These are phyloP conservation scores for Loris lydekkerianus DNA, from an alignment of 2,797 vertebrate species.

Conservation along the genomic window DNA sequence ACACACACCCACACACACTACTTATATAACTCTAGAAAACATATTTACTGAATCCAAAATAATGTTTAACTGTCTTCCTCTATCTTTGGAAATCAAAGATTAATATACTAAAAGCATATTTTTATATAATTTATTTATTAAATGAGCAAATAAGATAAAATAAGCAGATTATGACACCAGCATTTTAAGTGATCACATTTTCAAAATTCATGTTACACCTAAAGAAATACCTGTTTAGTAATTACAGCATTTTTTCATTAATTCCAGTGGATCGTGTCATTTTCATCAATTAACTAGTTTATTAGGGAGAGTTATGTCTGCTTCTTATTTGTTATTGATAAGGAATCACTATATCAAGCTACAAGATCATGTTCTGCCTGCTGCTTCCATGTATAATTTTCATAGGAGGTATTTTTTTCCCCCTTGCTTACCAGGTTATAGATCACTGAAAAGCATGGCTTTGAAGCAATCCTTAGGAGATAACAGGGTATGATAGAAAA, in stretches of 20 bases:
- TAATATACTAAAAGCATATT: background rate
- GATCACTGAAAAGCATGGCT: background rate
- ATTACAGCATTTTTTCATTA: background rate
- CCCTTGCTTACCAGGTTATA: conserved; percentile 28
- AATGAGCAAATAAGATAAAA: conserved; percentile 10
- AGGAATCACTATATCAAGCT: background rate
- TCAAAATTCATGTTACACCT: background rate
- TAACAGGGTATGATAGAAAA: background rate
- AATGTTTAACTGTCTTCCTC: background rate
- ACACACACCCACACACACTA: background rate
- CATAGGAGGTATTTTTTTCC: background rate
- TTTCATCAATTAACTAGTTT: background rate
- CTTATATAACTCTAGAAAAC: background rate
- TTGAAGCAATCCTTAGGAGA: background rate
- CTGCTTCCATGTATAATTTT: conserved; percentile 20
- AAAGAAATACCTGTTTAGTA: background rate
- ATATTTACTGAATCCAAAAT: background rate
- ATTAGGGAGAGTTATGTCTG: background rate
- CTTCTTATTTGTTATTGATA: background rate
- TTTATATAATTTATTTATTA: conserved; percentile 46
- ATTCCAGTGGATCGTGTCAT: background rate
- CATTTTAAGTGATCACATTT: conserved; percentile 20
- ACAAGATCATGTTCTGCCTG: background rate
- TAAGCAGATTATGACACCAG: background rate
- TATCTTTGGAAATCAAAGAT: conserved; percentile 24